Evolutionary conservation across 1,140 invertebrate genomes (phyloP).

Genomic region (Xylocopa sonorina): DNA sequence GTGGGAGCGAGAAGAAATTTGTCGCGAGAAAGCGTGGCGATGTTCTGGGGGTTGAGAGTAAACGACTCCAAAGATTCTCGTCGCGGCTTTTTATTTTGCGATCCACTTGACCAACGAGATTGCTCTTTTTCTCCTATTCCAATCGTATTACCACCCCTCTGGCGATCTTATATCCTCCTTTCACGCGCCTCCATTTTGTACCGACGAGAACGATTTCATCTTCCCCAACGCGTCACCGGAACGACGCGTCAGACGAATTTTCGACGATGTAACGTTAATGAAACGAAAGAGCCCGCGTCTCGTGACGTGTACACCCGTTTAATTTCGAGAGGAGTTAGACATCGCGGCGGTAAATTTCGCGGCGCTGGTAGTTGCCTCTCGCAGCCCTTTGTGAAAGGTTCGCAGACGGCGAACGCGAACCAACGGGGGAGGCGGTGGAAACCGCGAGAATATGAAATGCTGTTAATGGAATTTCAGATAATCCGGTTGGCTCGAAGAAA

Average conservation of each 20-base stretch:
- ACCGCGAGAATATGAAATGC: constrained; percentile 7
- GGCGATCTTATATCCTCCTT: background rate
- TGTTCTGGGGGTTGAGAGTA: background rate
- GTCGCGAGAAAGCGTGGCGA: no score
- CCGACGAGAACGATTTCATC: constrained; percentile 13
- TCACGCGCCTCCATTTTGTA: background rate
- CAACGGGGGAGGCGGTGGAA: background rate
- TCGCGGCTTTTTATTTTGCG: background rate
- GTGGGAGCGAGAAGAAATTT: background rate
- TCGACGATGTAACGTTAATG: no score
- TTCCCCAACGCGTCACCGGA: background rate
- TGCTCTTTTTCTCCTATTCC: background rate
- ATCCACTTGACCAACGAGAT: background rate
- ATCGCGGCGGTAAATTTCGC: background rate
- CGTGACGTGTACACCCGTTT: background rate
- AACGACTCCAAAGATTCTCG: constrained; percentile 4
- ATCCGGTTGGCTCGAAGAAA: background rate
- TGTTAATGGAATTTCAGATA: constrained; percentile 12
- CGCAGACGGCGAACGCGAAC: background rate
- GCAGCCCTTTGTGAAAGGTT: background rate
- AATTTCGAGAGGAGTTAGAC: background rate
- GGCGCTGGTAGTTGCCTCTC: background rate
- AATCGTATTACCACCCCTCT: constrained; percentile 3
- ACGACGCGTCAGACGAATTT: background rate
- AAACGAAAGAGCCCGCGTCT: background rate